A percentile compares a stretch with the other conserved stretches of the same genome.
Evolutionary conservation across 2,888 invertebrate species (phyloP).

Genomic region (Gryllus longicercus): DNA sequence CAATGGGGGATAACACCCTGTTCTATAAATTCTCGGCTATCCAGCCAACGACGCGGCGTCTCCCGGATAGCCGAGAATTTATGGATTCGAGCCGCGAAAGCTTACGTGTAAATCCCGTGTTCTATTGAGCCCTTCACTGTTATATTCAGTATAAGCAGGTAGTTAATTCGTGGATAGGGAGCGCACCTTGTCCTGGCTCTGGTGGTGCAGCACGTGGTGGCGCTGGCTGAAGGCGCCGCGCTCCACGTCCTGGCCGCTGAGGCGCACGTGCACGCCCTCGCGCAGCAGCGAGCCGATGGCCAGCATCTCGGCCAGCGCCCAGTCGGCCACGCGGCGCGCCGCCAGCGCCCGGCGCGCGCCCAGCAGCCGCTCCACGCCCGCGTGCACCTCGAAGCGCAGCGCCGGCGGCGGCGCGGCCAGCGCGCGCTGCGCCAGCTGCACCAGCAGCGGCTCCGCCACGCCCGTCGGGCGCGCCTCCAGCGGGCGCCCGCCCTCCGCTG

Average conservation of each 20-base stretch:
- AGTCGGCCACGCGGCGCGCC: constrained; percentile 57
- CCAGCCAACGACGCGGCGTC: too few relatives aligned
- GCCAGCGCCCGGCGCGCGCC: constrained; percentile 55
- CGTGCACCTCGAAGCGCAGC: not conserved
- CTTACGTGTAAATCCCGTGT: too few relatives aligned
- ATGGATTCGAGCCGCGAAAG: too few relatives aligned
- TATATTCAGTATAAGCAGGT: too few relatives aligned
- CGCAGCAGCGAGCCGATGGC: constrained; percentile 72
- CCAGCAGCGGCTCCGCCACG: not conserved
- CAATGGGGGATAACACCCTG: too few relatives aligned
- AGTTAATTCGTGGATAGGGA: not conserved
- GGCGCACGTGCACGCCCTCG: constrained; percentile 70
- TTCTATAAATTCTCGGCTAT: too few relatives aligned
- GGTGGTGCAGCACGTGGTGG: constrained; percentile 79
- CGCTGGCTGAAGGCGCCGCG: constrained; percentile 72
- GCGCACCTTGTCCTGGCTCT: constrained; percentile 57
- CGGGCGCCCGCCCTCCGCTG: too few relatives aligned
- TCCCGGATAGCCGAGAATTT: too few relatives aligned
- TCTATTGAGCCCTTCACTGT: too few relatives aligned
- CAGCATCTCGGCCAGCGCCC: constrained; percentile 77
- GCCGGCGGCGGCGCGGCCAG: not conserved
- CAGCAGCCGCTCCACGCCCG: constrained; percentile 47
- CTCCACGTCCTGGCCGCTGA: constrained; percentile 78
- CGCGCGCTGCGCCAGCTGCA: not conserved
- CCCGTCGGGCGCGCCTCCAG: not conserved